Conservation (phyloP, 2,113 vertebrate genomes). For the Suncus etruscus region DNA sequence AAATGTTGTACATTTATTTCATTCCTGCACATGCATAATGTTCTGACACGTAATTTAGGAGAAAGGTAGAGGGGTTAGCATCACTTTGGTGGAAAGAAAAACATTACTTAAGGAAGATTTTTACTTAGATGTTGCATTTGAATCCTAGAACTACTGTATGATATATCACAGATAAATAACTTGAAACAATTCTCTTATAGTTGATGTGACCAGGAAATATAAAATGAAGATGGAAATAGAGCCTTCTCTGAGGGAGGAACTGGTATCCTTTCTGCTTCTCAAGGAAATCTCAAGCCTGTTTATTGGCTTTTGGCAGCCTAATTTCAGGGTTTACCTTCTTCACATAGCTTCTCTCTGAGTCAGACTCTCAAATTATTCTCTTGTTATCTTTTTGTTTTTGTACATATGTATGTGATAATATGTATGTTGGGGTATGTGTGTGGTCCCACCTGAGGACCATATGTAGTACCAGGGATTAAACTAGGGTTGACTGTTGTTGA, state of each 20-base stretch:
- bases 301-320: not conserved
- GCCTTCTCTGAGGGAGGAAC: too few relatives aligned
- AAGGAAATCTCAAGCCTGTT: too few relatives aligned
- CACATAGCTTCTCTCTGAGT: not conserved
- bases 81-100: not conserved
- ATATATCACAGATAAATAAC: not conserved
- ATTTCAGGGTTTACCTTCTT: not conserved
- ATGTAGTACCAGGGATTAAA: too few relatives aligned
- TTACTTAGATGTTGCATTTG: not conserved
- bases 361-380: not conserved
- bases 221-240: not conserved
- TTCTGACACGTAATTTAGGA: not conserved
- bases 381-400: not conserved
- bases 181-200: not conserved
- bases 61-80: not conserved
- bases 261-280: not conserved
- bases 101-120: not conserved
- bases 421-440: too few relatives aligned
- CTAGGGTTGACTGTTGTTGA: too few relatives aligned
- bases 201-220: not conserved
- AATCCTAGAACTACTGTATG: not conserved
- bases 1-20: not conserved
- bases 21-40: not conserved
- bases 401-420: too few relatives aligned
- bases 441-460: too few relatives aligned